Percentiles rank a stretch among this genome's conserved stretches.
phyloP scores from a whole-genome alignment of 2,888 invertebrate species.

The Pemphredon lugubris region DNA sequence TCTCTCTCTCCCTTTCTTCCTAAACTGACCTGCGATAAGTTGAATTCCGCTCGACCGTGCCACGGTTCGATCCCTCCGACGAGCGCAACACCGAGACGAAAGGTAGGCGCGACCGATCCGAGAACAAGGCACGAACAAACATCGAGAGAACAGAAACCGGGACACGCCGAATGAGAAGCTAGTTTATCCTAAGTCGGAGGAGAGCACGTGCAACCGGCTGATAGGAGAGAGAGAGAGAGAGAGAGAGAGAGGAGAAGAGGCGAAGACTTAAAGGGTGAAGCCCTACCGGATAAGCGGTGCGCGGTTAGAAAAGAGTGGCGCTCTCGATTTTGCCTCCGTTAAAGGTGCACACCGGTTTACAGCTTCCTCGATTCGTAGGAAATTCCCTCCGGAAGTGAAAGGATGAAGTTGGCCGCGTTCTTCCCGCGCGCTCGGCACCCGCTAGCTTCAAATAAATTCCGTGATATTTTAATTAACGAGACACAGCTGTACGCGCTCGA shows the following conservation, averaged over 20 bases:
- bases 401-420: slow-evolving; percentile 34
- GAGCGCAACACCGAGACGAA: slow-evolving; percentile 48
- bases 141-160: slow-evolving; percentile 36
- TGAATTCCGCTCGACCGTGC: slow-evolving; percentile 30
- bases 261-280: slow-evolving; percentile 8
- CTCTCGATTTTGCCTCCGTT: slow-evolving; percentile 55
- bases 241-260: background rate
- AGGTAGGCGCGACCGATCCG: slow-evolving; percentile 64
- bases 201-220: slow-evolving; percentile 28
- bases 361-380: slow-evolving; percentile 30
- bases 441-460: too few species aligned
- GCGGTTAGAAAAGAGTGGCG: slow-evolving; percentile 29
- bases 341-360: slow-evolving; percentile 46
- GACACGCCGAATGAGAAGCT: slow-evolving; percentile 38
- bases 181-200: slow-evolving; percentile 41
- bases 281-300: background rate
- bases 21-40: slow-evolving; percentile 62
- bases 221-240: background rate
- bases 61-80: slow-evolving; percentile 17
- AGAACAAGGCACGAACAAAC: slow-evolving; percentile 63
- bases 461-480: slow-evolving; percentile 33
- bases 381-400: slow-evolving; percentile 45
- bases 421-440: slow-evolving; percentile 17
- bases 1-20: slow-evolving; percentile 1
- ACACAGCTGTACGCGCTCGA: slow-evolving; percentile 6